Evolutionary conservation across 2,113 vertebrate species (phyloP).

Genomic region (Elgaria multicarinata): DNA sequence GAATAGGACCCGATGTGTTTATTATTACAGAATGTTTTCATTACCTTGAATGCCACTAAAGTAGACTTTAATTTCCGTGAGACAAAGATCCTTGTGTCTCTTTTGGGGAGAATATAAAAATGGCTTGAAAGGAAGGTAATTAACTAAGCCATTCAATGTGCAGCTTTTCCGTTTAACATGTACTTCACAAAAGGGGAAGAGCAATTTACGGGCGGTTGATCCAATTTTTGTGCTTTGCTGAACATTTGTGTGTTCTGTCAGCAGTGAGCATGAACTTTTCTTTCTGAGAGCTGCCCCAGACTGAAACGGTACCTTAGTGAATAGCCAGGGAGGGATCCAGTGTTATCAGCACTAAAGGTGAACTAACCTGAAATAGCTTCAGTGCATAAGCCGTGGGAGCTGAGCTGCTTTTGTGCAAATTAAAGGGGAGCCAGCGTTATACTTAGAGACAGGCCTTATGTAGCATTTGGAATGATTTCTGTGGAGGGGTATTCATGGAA

Average conservation of each 20-base stretch:
- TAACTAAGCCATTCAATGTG: neutral
- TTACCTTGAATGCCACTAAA: slow-evolving; percentile 12
- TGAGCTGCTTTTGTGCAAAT: neutral
- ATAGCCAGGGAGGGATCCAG: neutral
- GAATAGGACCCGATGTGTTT: slow-evolving; percentile 1
- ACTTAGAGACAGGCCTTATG: neutral
- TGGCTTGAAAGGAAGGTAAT: slow-evolving; percentile 10
- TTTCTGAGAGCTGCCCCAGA: neutral
- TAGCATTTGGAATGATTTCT: neutral
- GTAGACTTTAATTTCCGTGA: slow-evolving; percentile 16
- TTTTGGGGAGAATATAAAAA: slow-evolving; percentile 20
- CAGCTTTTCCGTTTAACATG: neutral
- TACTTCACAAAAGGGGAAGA: neutral
- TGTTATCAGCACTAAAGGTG: neutral
- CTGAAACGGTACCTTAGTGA: neutral
- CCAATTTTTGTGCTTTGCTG: slow-evolving; percentile 4
- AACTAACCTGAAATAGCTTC: neutral
- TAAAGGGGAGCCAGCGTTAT: neutral
- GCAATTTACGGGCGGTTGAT: neutral
- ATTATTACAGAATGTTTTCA: slow-evolving; percentile 33
- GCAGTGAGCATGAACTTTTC: neutral
- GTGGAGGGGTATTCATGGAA: neutral
- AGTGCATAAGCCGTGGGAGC: neutral
- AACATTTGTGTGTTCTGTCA: slow-evolving; percentile 8
- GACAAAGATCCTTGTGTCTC: slow-evolving; percentile 19